phyloP scores from a whole-genome alignment of 2,888 invertebrate genomes.

The Cremastinae sp. region DNA sequence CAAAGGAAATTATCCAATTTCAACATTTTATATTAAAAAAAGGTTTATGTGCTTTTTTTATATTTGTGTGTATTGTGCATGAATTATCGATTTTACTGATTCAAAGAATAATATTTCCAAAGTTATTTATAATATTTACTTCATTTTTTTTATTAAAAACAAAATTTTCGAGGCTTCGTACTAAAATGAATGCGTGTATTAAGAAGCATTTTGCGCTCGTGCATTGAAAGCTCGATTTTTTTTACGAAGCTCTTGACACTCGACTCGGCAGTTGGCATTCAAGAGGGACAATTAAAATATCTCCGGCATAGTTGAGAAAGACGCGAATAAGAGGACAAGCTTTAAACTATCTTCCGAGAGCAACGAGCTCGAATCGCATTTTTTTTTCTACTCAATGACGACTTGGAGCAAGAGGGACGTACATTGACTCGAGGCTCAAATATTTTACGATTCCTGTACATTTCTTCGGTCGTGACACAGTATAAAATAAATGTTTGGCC shows the following conservation, averaged over 20 bases:
- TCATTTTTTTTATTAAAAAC: too few species aligned
- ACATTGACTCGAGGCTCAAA: background rate
- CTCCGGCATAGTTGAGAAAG: slow-evolving; percentile 69
- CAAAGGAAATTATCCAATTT: too few species aligned
- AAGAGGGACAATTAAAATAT: slow-evolving; percentile 77
- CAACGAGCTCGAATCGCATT: background rate
- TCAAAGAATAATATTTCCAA: too few species aligned
- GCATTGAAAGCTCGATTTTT: too few species aligned
- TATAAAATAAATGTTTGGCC: slow-evolving; percentile 18
- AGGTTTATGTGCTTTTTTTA: too few species aligned
- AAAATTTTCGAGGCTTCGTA: too few species aligned
- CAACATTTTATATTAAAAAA: too few species aligned
- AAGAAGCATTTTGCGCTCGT: too few species aligned
- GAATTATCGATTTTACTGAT: too few species aligned
- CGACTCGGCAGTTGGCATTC: slow-evolving; percentile 66
- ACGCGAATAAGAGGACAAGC: slow-evolving; percentile 49
- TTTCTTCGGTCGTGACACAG: background rate
- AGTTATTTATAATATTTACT: too few species aligned
- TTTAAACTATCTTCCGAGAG: slow-evolving; percentile 21
- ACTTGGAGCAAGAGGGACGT: background rate
- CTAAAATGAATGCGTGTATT: too few species aligned
- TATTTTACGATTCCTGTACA: background rate
- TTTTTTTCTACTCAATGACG: slow-evolving; percentile 2
- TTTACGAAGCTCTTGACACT: slow-evolving; percentile 45
- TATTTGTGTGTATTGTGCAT: too few species aligned